Evolutionary conservation across 35 echinoderm and acorn worm species (phyloP).

Genomic region (Ophiothrix spiculata): DNA sequence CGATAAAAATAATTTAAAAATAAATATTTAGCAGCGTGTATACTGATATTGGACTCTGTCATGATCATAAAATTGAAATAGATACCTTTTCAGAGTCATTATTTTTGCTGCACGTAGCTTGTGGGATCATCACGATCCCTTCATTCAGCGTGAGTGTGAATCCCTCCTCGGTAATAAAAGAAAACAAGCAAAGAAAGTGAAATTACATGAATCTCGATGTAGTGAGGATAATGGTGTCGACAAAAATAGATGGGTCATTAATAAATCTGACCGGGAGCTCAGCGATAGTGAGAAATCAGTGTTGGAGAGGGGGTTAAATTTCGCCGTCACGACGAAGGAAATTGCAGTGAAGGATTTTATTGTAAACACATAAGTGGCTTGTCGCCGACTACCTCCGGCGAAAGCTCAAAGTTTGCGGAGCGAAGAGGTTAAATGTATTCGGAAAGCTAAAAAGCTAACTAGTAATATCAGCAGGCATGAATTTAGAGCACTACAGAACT

Average conservation of each 20-base stretch:
- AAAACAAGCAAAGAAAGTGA: no score
- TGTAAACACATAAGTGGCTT: background rate
- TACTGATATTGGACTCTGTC: no score
- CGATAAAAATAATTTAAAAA: no score
- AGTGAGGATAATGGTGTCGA: background rate
- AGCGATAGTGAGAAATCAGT: background rate
- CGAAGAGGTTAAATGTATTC: background rate
- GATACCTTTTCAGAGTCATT: no score
- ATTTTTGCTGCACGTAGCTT: no score
- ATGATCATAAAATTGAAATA: no score
- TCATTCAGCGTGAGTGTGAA: no score
- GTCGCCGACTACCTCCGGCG: background rate
- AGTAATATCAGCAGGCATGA: background rate
- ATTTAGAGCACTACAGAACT: no score
- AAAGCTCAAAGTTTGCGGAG: background rate
- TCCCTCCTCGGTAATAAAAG: no score
- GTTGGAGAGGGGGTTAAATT: background rate
- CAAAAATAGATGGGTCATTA: background rate
- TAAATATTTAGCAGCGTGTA: no score
- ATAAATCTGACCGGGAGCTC: background rate
- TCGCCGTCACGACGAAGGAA: background rate
- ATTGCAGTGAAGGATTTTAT: background rate
- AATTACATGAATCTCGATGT: no score
- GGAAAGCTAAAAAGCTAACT: background rate
- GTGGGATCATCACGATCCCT: no score